A percentile compares a stretch with the other conserved stretches of the same genome.
Conservation (phyloP, 2,797 vertebrate genomes). For the Danio choprae region DNA sequence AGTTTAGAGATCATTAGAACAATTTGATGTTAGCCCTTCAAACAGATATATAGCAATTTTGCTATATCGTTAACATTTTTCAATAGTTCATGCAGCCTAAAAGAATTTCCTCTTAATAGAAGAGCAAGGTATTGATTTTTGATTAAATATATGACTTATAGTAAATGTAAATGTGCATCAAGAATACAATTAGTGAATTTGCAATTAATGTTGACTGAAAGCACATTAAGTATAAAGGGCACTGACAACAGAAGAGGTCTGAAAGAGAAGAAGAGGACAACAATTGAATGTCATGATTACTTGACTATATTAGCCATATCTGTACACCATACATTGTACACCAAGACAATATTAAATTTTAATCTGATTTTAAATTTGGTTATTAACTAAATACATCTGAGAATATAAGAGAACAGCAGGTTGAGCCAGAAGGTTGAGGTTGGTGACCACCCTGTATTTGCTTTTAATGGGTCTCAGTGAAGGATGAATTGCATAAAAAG, state of each 20-base stretch:
- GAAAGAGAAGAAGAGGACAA: no score
- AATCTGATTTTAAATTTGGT: constrained; percentile 45
- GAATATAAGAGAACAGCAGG: constrained; percentile 19
- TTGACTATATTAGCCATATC: constrained; percentile 32
- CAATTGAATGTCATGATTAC: neutral
- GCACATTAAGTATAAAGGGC: neutral
- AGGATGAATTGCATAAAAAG: neutral
- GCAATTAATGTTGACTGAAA: neutral
- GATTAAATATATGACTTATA: neutral
- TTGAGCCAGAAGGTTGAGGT: neutral
- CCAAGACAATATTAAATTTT: constrained; percentile 42
- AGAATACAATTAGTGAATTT: neutral
- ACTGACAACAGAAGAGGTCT: constrained; percentile 6
- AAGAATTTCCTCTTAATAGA: neutral
- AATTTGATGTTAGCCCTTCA: neutral
- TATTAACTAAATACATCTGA: constrained; percentile 51
- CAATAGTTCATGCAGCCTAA: neutral
- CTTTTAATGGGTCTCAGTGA: neutral
- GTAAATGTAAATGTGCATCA: neutral
- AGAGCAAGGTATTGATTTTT: neutral
- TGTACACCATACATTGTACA: constrained; percentile 3
- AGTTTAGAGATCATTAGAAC: neutral
- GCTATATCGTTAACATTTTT: neutral
- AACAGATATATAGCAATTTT: neutral
- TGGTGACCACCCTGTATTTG: neutral